These are phyloP conservation scores for Echinarachnius parma DNA, from an alignment of 53 echinoderm and acorn worm species.

Conservation along the genomic window DNA sequence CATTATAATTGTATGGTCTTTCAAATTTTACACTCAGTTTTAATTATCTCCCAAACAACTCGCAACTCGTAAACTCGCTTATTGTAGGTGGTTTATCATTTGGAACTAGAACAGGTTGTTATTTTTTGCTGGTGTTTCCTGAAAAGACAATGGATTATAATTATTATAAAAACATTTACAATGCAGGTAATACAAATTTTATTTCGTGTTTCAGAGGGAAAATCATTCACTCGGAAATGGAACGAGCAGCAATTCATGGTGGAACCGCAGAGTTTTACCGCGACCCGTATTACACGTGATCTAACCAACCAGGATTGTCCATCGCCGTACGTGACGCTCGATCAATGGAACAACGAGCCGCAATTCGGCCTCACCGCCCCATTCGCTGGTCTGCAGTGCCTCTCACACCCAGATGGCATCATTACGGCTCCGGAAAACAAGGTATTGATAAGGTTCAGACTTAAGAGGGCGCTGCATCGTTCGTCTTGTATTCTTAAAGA, in stretches of 20 bases:
- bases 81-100: too few species aligned
- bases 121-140: too few species aligned
- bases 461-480: slow-evolving; percentile 22
- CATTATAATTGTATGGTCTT: too few species aligned
- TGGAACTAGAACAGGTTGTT: too few species aligned
- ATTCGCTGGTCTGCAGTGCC: neutral
- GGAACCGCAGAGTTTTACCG: slow-evolving; percentile 35
- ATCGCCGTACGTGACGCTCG: slow-evolving; percentile 4
- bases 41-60: too few species aligned
- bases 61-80: too few species aligned
- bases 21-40: too few species aligned
- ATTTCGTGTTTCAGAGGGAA: too few species aligned
- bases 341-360: slow-evolving; percentile 35
- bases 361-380: neutral
- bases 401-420: slow-evolving; percentile 10
- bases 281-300: slow-evolving; percentile 15
- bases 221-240: slow-evolving; percentile 34
- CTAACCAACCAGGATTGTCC: neutral
- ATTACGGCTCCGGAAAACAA: slow-evolving; percentile 3
- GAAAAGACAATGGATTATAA: too few species aligned
- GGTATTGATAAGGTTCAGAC: slow-evolving; percentile 3
- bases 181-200: too few species aligned
- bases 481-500: slow-evolving; percentile 3
- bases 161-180: too few species aligned
- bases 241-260: slow-evolving; percentile 45